Conservation (phyloP, 2,113 vertebrate genomes). For the Tragelaphus strepsiceros region DNA sequence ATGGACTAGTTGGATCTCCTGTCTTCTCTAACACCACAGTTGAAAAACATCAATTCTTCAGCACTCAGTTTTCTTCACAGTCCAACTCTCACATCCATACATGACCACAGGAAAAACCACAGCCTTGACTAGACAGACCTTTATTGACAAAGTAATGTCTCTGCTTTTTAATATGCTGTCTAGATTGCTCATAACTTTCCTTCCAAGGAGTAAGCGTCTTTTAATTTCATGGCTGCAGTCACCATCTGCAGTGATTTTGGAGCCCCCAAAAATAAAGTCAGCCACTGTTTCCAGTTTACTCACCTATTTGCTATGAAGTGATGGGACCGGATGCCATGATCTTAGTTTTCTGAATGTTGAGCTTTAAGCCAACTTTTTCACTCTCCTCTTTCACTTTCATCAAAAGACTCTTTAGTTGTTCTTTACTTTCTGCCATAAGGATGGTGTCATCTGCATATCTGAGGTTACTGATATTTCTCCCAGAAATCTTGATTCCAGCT, state of each 20-base stretch:
- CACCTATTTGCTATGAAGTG: background rate
- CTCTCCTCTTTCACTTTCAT: background rate
- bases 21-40: background rate
- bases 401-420: background rate
- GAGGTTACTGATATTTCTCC: background rate
- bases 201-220: background rate
- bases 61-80: background rate
- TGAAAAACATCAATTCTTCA: background rate
- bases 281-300: background rate
- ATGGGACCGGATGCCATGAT: background rate
- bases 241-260: background rate
- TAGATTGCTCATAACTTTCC: background rate
- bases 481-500: background rate
- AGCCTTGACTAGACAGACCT: background rate
- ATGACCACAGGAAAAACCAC: background rate
- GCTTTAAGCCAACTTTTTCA: background rate
- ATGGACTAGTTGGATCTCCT: background rate
- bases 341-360: background rate
- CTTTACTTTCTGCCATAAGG: background rate
- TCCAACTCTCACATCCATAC: background rate
- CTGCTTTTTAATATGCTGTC: background rate
- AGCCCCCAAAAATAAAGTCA: background rate
- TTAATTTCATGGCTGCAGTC: background rate
- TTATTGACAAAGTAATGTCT: background rate
- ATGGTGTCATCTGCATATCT: background rate